phyloP scores from a whole-genome alignment of 2,113 vertebrate genomes.

The Eira barbara region DNA sequence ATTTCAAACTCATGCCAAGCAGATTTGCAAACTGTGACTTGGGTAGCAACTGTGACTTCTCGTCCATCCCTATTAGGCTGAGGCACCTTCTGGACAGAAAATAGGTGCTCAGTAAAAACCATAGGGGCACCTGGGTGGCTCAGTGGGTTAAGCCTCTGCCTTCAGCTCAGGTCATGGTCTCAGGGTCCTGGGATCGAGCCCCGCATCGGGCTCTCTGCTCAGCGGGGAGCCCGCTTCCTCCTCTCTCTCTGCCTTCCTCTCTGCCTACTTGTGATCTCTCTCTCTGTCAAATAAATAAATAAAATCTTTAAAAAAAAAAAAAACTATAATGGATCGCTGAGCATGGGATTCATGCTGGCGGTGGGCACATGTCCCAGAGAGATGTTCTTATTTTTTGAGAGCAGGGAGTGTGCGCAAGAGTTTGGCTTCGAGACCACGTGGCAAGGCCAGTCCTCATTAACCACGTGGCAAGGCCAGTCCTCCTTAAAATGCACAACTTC shows the following conservation, averaged over 20 bases:
- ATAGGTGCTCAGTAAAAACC: neutral
- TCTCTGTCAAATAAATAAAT: too few species aligned
- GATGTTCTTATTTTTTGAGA: neutral
- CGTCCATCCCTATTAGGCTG: rapidly evolving
- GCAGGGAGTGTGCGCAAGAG: rapidly evolving
- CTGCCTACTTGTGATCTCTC: too few species aligned
- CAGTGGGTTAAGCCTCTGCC: too few species aligned
- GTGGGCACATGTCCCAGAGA: rapidly evolving
- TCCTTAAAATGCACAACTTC: neutral
- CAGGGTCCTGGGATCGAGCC: too few species aligned
- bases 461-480: too few species aligned
- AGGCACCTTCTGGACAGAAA: neutral
- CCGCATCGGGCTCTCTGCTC: too few species aligned
- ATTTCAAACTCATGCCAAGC: neutral
- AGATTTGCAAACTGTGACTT: rapidly evolving
- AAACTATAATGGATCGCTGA: rapidly evolving
- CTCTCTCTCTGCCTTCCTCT: too few species aligned
- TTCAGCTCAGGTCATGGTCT: too few species aligned
- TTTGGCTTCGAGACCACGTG: neutral
- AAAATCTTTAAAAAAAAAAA: neutral
- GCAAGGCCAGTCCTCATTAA: neutral
- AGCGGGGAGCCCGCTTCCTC: too few species aligned
- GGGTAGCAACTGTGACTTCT: neutral
- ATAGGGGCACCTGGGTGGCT: too few species aligned
- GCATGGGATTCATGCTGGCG: rapidly evolving